Evolutionary conservation across 2,797 vertebrate genomes (phyloP).

Genomic region (Chiroxiphia lanceolata): DNA sequence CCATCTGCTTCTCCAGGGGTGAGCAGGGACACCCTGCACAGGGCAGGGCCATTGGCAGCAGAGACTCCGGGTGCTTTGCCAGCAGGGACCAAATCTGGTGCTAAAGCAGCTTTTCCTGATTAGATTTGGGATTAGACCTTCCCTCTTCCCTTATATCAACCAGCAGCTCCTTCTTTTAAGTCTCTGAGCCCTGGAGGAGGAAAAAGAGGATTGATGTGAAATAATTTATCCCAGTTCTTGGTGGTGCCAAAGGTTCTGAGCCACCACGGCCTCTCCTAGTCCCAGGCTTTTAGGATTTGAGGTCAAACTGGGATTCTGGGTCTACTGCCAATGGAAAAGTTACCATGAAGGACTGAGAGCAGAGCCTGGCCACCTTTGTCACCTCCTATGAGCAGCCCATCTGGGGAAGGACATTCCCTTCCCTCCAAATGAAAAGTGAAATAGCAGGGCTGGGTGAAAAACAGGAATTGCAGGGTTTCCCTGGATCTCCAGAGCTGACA

Average conservation of each 20-base stretch:
- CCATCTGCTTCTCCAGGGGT: neutral
- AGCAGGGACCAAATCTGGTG: rapidly evolving
- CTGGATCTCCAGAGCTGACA: neutral
- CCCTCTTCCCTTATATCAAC: neutral
- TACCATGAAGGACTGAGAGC: neutral
- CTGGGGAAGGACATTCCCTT: neutral
- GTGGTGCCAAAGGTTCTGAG: neutral
- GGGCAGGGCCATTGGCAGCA: neutral
- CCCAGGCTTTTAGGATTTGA: rapidly evolving
- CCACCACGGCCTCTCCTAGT: neutral
- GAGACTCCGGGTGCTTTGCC: neutral
- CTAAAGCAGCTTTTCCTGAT: neutral
- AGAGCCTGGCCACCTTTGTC: neutral
- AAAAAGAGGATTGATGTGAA: rapidly evolving
- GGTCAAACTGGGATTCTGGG: neutral
- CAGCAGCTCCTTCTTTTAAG: neutral
- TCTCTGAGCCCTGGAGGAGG: rapidly evolving
- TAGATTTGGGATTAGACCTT: neutral
- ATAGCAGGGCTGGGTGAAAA: neutral
- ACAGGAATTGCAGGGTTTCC: neutral
- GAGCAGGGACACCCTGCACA: neutral
- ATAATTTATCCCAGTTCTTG: neutral
- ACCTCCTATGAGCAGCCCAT: rapidly evolving
- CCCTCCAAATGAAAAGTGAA: neutral
- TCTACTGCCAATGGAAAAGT: rapidly evolving